Conservation (phyloP, 2,113 vertebrate species). For the Noturus placidus region DNA sequence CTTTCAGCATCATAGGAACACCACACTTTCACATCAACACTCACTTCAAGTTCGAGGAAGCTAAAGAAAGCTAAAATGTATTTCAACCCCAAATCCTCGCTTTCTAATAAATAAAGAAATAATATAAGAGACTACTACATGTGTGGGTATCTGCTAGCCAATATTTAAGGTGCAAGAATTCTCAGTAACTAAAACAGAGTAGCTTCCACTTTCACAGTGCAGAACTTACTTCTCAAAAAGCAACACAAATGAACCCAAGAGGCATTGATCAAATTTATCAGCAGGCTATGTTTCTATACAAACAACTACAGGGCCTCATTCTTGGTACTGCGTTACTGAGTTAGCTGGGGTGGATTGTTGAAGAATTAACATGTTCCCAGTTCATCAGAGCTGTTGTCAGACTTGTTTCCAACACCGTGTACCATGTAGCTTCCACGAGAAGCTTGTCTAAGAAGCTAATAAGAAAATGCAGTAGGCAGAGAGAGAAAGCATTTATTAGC, state of each 20-base stretch:
- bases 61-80: neutral
- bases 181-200: neutral
- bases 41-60: neutral
- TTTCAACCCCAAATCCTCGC: neutral
- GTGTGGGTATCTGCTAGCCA: neutral
- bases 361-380: no score
- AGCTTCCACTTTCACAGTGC: neutral
- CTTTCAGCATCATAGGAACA: neutral
- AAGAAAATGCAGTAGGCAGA: no score
- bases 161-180: slow-evolving; percentile 22
- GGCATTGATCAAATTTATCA: neutral
- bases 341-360: neutral
- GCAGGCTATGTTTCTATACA: neutral
- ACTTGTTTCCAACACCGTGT: neutral
- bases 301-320: neutral
- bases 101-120: slow-evolving; percentile 12
- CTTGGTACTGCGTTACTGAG: neutral
- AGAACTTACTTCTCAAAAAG: neutral
- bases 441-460: no score
- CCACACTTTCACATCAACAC: neutral
- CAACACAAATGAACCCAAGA: neutral
- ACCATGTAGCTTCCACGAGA: no score
- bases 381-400: neutral
- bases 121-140: neutral
- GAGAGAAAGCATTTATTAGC: no score